Percentiles rank a stretch among this genome's conserved stretches.
Conservation (phyloP, 1,140 invertebrate genomes). For the Condylostylus longicornis region DNA sequence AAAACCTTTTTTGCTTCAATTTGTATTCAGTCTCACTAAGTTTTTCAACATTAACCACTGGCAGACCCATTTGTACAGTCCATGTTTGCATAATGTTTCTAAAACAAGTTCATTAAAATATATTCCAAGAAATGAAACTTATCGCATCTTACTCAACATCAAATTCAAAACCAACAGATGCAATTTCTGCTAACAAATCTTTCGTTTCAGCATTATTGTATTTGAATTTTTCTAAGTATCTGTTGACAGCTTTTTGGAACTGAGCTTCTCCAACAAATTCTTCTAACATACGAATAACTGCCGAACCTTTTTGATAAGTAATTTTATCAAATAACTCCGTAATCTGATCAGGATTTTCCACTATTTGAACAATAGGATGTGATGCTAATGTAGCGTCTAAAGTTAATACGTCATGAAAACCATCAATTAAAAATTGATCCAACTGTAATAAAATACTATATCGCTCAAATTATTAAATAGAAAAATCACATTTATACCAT, state of each 20-base stretch:
- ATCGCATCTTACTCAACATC: slow-evolving; percentile 33
- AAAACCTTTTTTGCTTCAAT: slow-evolving; percentile 58
- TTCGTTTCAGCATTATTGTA: slow-evolving; percentile 66
- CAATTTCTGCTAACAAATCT: slow-evolving; percentile 57
- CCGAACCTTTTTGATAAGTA: slow-evolving; percentile 84
- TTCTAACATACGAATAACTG: slow-evolving; percentile 80
- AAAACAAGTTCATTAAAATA: background rate
- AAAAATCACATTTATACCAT: slow-evolving; percentile 53
- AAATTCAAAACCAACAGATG: slow-evolving; percentile 28
- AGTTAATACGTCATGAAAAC: slow-evolving; percentile 55
- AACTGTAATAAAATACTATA: slow-evolving; percentile 35
- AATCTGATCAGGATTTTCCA: slow-evolving; percentile 75
- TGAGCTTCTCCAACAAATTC: slow-evolving; percentile 58
- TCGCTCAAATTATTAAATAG: background rate
- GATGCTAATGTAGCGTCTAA: slow-evolving; percentile 70
- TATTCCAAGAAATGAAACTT: background rate
- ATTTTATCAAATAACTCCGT: slow-evolving; percentile 85
- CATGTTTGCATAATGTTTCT: slow-evolving; percentile 78
- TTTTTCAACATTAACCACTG: slow-evolving; percentile 51
- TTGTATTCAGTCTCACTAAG: slow-evolving; percentile 34
- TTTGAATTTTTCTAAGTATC: slow-evolving; percentile 53
- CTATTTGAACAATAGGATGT: slow-evolving; percentile 73
- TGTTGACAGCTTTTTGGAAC: slow-evolving; percentile 56
- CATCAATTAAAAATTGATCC: slow-evolving; percentile 56
- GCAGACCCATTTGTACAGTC: slow-evolving; percentile 85